A percentile compares a stretch with the other conserved stretches of the same genome.
These are phyloP conservation scores for Corythaixoides concolor DNA, from an alignment of 2,113 vertebrate genomes.

Conservation along the genomic window DNA sequence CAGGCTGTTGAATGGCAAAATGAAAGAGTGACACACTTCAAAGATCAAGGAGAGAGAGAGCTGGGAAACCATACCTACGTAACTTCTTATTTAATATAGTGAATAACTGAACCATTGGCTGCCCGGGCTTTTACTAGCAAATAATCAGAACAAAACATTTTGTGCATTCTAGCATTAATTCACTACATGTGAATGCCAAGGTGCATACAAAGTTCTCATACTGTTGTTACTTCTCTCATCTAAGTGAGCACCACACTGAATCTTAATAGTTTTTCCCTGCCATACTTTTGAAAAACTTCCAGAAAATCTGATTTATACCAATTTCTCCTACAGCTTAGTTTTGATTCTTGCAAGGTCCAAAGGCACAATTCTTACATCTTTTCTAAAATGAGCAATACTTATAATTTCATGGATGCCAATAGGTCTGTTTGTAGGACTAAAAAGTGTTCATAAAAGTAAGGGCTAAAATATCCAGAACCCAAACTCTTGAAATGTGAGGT, in stretches of 20 bases:
- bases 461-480: background rate
- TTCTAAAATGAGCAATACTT: background rate
- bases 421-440: background rate
- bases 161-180: background rate
- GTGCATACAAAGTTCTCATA: background rate
- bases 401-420: background rate
- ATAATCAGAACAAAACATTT: conserved; percentile 31
- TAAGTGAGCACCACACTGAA: background rate
- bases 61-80: conserved; percentile 45
- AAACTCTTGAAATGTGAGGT: background rate
- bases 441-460: background rate
- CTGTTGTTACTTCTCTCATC: background rate
- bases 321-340: background rate
- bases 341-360: background rate
- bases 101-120: conserved; percentile 30
- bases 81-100: conserved; percentile 56
- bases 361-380: background rate
- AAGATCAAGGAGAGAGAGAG: conserved; percentile 81
- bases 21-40: conserved; percentile 85
- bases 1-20: conserved; percentile 88
- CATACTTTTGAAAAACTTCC: background rate
- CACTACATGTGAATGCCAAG: background rate
- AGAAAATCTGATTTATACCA: background rate
- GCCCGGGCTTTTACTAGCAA: background rate
- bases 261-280: background rate